Evolutionary conservation across 2,888 invertebrate genomes (phyloP).

Genomic region (Drosophila cognata): DNA sequence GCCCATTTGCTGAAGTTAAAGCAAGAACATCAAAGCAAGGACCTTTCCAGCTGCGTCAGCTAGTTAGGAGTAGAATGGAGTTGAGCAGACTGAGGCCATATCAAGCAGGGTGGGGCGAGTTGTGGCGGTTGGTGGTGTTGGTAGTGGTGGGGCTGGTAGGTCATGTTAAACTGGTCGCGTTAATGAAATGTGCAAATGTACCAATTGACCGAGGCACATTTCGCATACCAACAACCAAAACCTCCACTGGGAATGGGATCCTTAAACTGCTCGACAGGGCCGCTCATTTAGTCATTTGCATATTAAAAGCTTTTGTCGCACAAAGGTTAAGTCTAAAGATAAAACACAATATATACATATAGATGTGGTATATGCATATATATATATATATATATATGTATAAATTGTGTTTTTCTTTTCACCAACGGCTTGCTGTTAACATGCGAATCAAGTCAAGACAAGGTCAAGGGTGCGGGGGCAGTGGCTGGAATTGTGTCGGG

Average conservation of each 20-base stretch:
- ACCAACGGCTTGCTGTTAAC: constrained; percentile 64
- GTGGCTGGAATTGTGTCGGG: constrained; percentile 26
- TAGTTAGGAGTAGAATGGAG: constrained; percentile 59
- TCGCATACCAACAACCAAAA: constrained; percentile 51
- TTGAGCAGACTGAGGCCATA: not conserved
- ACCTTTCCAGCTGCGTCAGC: constrained; percentile 67
- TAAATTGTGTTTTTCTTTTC: constrained; percentile 21
- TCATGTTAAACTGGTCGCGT: constrained; percentile 57
- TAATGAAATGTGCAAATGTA: constrained; percentile 80
- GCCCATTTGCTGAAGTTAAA: constrained; percentile 46
- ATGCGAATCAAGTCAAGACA: constrained; percentile 70
- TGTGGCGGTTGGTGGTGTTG: constrained; percentile 2
- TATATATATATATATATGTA: constrained; percentile 7
- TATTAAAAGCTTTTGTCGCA: constrained; percentile 82
- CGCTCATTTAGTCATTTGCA: constrained; percentile 79
- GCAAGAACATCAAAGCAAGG: constrained; percentile 69
- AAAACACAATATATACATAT: constrained; percentile 62
- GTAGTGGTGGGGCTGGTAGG: constrained; percentile 22
- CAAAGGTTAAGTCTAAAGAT: constrained; percentile 80
- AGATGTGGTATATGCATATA: constrained; percentile 10
- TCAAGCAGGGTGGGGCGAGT: not conserved
- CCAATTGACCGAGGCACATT: constrained; percentile 73
- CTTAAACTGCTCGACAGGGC: constrained; percentile 45
- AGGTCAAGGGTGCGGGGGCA: constrained; percentile 27
- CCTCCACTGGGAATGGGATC: not conserved